These are phyloP conservation scores for Noctua fimbriata DNA, from an alignment of 2,888 invertebrate genomes.

Conservation along the genomic window DNA sequence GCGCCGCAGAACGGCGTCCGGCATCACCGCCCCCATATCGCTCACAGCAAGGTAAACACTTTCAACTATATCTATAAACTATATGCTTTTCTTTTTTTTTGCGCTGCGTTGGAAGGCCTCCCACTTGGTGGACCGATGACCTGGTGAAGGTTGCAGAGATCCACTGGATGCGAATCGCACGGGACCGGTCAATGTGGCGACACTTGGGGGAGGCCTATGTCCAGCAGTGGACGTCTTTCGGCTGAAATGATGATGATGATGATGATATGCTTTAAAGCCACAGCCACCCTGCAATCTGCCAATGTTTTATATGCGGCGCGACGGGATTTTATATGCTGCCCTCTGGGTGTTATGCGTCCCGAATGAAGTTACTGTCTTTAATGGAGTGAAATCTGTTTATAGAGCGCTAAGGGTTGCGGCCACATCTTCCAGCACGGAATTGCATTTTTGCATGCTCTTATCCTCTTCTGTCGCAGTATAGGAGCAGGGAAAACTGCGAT, in stretches of 20 bases:
- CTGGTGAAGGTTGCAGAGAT: no score
- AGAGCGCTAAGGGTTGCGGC: constrained; percentile 12
- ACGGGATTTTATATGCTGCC: constrained; percentile 37
- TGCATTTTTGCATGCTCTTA: no score
- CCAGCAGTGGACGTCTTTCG: no score
- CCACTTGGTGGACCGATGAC: no score
- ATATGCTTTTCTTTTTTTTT: no score
- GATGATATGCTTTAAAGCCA: constrained; percentile 35
- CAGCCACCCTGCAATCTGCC: constrained; percentile 47
- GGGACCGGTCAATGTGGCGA: no score
- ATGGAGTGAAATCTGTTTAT: constrained; percentile 38
- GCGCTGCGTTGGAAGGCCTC: no score
- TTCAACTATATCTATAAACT: constrained; percentile 36
- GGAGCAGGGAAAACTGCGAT: not conserved
- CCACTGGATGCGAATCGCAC: no score
- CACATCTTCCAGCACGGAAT: not conserved
- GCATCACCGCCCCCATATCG: constrained; percentile 83
- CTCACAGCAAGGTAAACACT: constrained; percentile 83
- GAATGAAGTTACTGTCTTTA: constrained; percentile 36
- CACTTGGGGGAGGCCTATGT: no score
- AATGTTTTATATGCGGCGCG: constrained; percentile 50
- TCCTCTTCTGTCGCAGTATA: no score
- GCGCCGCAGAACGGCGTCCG: constrained; percentile 87
- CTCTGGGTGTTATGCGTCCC: constrained; percentile 39
- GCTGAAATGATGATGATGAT: no score